phyloP scores from a whole-genome alignment of 2,888 invertebrate species.

The Cremastinae sp. region DNA sequence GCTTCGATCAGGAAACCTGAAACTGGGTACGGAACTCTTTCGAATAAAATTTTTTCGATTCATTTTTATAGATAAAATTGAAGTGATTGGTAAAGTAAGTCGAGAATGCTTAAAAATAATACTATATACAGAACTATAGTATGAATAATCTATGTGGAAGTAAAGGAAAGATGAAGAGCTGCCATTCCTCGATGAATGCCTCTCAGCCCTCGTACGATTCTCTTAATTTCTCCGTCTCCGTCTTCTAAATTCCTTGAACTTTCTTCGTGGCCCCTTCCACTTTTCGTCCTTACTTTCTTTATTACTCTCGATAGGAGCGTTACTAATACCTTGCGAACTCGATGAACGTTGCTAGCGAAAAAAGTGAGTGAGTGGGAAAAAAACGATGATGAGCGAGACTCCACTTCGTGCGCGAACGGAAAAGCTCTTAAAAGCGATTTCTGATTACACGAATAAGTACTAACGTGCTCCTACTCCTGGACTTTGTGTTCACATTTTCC shows the following conservation, averaged over 20 bases:
- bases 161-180: slow-evolving; percentile 18
- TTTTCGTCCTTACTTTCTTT: neutral
- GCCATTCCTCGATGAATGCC: slow-evolving; percentile 25
- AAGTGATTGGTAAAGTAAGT: slow-evolving; percentile 16
- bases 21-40: neutral
- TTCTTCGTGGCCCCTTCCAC: neutral
- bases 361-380: slow-evolving; percentile 25
- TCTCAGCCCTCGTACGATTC: slow-evolving; percentile 40
- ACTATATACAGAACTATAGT: no score
- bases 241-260: slow-evolving; percentile 34
- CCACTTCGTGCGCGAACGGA: slow-evolving; percentile 8
- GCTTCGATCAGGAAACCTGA: no score
- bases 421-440: slow-evolving; percentile 56
- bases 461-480: slow-evolving; percentile 22
- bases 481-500: slow-evolving; percentile 35
- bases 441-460: slow-evolving; percentile 58
- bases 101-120: no score
- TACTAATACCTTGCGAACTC: slow-evolving; percentile 19
- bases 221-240: slow-evolving; percentile 10
- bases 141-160: neutral
- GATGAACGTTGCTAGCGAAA: slow-evolving; percentile 20
- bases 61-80: slow-evolving; percentile 19
- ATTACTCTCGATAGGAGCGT: slow-evolving; percentile 1
- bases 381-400: slow-evolving; percentile 19
- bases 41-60: neutral